phyloP scores from a whole-genome alignment of 2,797 vertebrate species.

The Dipus sagitta region DNA sequence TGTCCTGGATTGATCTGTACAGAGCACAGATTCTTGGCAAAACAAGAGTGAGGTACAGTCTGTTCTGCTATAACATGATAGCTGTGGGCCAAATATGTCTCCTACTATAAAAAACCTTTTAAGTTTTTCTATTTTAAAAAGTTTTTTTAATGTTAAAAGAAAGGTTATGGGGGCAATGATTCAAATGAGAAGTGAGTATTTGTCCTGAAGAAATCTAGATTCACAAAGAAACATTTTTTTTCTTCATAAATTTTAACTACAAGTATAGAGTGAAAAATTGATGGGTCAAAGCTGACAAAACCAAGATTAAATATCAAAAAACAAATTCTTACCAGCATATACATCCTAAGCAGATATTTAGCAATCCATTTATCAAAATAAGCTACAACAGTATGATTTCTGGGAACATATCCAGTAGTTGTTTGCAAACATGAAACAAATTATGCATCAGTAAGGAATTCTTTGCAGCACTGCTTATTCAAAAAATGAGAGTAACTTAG shows the following conservation, averaged over 20 bases:
- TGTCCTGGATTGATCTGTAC: constrained; percentile 57
- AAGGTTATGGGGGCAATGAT: not conserved
- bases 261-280: not conserved
- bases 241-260: not conserved
- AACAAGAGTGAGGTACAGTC: constrained; percentile 24
- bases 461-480: not conserved
- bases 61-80: constrained; percentile 51
- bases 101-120: constrained; percentile 13
- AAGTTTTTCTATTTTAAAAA: not conserved
- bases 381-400: not conserved
- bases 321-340: constrained; percentile 8
- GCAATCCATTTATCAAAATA: not conserved
- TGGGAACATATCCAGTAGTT: not conserved
- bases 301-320: constrained; percentile 29
- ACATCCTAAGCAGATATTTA: constrained; percentile 9
- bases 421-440: not conserved
- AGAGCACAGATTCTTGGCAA: constrained; percentile 70
- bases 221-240: constrained; percentile 32
- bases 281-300: not conserved
- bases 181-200: constrained; percentile 9
- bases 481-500: constrained; percentile 36
- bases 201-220: constrained; percentile 42
- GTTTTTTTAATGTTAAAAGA: constrained; percentile 7
- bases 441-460: not conserved
- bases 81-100: constrained; percentile 20